phyloP scores from a whole-genome alignment of 2,888 invertebrate genomes.

The Acrobasis suavella region DNA sequence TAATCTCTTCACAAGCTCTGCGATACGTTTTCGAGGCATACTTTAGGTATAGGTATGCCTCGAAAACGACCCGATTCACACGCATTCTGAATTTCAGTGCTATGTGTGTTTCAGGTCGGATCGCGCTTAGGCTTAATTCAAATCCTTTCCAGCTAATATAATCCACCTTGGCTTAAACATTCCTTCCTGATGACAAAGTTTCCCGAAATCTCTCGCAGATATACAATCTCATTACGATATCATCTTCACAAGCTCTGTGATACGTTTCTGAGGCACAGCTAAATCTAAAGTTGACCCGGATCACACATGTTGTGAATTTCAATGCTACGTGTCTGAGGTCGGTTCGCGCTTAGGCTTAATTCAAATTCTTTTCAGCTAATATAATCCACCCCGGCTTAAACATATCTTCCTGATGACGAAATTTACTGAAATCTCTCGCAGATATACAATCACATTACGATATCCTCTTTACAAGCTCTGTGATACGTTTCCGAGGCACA shows the following conservation, averaged over 20 bases:
- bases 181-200: no score
- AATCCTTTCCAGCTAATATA: no score
- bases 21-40: constrained; percentile 51
- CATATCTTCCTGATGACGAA: not conserved
- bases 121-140: no score
- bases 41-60: no score
- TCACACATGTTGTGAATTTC: not conserved
- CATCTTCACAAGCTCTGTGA: not conserved
- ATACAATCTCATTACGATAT: no score
- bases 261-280: no score
- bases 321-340: constrained; percentile 22
- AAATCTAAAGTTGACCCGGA: constrained; percentile 56
- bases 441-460: no score
- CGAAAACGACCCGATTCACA: constrained; percentile 44
- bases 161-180: no score
- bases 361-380: constrained; percentile 22
- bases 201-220: no score
- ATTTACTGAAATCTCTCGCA: no score
- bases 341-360: not conserved
- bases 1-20: constrained; percentile 67
- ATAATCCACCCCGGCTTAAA: not conserved
- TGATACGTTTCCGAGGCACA: no score
- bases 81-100: constrained; percentile 25
- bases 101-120: no score
- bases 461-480: not conserved